Evolutionary conservation across 2,888 invertebrate species (phyloP), one percentile per base, ranked within the genome.

Genomic region (Patella caerulea): DNA sequence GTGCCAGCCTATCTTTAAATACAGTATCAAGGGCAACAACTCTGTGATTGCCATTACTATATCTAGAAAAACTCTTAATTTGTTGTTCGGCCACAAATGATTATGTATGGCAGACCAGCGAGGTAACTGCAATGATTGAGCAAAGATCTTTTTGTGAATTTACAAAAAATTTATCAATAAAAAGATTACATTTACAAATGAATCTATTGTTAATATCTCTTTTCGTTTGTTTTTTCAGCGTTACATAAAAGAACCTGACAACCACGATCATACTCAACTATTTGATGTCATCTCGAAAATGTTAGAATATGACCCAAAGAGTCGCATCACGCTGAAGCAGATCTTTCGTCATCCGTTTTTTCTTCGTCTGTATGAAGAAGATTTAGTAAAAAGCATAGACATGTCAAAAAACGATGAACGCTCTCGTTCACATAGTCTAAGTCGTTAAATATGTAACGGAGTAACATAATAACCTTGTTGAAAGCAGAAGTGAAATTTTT

Each of bases 221-320:
- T 34, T 52, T 45, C 65, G 29, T 74, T 77, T 69, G 73, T 78
- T 78, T 73, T 92, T 93, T 74, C 94, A 97, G 96, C 95, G 98
- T 92, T 98, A 98, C 93, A 94, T 96, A 92, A 94, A 95, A 90
- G 94, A 94, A 86, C 86, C 88, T 0, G 96, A 96, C 86, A 95
- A 96, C 88, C 95, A 96, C 85, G 98, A 98, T 89, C 96, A 98
- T 92, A 94, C 95, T 82, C 95, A 96, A 91, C 93, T 99, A 90
- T 99, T 99, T 92, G 97, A 98, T 92, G 94, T 99, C 91, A 95
- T 99, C 87, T 94, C 95, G 87, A 95, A 95, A 91, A 98, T 99
- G 98, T 93, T 99, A 91, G 98, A 97, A 88, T 99, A 99, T 92
- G 98, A 99, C 92, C 98, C 99, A 53, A 93, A 95, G 80, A 95